These are phyloP conservation scores for Pseudanteris insignis DNA, from an alignment of 2,888 invertebrate genomes.

Conservation along the genomic window DNA sequence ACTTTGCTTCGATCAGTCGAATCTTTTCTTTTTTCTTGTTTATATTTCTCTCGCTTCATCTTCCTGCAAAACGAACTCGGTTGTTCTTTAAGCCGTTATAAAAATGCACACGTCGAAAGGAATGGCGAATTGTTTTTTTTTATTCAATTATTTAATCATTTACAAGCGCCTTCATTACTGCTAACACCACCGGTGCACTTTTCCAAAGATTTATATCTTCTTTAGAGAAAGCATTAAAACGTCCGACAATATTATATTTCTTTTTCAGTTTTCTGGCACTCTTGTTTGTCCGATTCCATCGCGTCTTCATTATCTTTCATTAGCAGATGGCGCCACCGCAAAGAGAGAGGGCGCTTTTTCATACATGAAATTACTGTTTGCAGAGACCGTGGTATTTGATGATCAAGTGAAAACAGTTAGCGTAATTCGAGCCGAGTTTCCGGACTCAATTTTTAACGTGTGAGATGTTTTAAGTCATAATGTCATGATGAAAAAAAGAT, in stretches of 20 bases:
- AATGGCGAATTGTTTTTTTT: conserved; percentile 24
- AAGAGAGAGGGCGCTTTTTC: conserved; percentile 24
- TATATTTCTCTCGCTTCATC: conserved; percentile 4
- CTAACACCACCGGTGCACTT: too few species aligned
- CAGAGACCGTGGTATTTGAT: conserved; percentile 10
- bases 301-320: conserved; percentile 28
- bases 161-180: conserved; percentile 24
- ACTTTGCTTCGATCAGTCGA: conserved; percentile 8
- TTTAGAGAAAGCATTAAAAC: conserved; percentile 27
- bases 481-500: too few species aligned
- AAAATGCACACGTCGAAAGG: conserved; percentile 21
- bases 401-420: too few species aligned
- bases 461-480: too few species aligned
- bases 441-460: not conserved
- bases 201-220: conserved; percentile 35
- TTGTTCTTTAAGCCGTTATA: conserved; percentile 13
- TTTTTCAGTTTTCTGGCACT: conserved; percentile 11
- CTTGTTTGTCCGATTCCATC: conserved; percentile 27
- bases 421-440: too few species aligned
- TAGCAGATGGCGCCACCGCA: conserved; percentile 31
- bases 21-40: conserved; percentile 8
- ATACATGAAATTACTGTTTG: conserved; percentile 26
- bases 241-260: conserved; percentile 32
- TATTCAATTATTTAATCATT: conserved; percentile 31
- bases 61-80: conserved; percentile 14